Base-by-base conservation (phyloP, 2,113 vertebrate genomes). In the Passerina amoena region DNA sequence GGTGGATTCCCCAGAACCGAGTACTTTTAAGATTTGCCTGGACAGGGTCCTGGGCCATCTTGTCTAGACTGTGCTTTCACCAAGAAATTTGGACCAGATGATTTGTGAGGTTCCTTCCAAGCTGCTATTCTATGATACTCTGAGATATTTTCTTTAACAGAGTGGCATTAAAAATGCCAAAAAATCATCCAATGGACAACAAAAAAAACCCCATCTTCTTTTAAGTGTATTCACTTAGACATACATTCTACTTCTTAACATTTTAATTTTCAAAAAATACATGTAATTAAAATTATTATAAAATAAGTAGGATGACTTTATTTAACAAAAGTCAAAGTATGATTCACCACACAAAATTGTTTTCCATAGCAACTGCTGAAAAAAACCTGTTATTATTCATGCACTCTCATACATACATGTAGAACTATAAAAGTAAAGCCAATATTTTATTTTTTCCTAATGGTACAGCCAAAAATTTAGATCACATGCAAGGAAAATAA, bases 321-420 rank as follows among this genome's bases (percentile, higher is more conserved):
- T 56, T 95, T 48, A 93, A 90, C 42, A 59, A 59, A 93, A 94
- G 64, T 56, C 47, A 56, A 90, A 86, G 37, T n/a, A 64, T 86
- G 91, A 96, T 45, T 97, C 88, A 95, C 13, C 45, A 61, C 69
- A 68, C 7, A 77, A 59, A 40, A 68, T 23, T 61, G 35, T 70
- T 92, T 89, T 75, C 65, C 81, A 87, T 89, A 87, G 86, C 83
- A 96, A 91, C 91, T 60, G 25, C n/a, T 65, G 54, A 81, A 86
- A 93, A 88, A 65, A 28, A 20, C 3, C n/a, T 27, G 40, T 79
- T 70, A 64, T 80, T 91, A 68, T 60, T 71, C 65, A 60, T 31
- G 7, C 60, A 84, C 23, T 66, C 33, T 96, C 83, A 86, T 47
- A 50, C 13, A 83, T 61, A 65, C 11, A 44, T 27, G 42, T 42